phyloP scores from a whole-genome alignment of 2,888 invertebrate species.

The Galerucella pusilla region DNA sequence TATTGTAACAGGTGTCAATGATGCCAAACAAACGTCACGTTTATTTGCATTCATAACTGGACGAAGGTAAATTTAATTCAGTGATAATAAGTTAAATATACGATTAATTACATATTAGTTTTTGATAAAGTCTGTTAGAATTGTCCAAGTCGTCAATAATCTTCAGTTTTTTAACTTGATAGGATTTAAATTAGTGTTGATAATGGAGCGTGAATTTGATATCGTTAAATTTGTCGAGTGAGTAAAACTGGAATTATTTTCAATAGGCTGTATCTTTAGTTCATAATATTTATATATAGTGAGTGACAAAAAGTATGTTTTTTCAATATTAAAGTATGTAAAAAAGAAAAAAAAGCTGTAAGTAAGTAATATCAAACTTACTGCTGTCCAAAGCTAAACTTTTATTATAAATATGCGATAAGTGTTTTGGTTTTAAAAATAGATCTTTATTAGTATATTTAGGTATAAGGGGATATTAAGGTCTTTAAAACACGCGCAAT shows the following conservation, averaged over 20 bases:
- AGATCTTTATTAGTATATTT: too few relatives aligned
- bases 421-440: too few relatives aligned
- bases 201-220: slow-evolving; percentile 20
- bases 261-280: too few relatives aligned
- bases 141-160: neutral
- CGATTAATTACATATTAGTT: neutral
- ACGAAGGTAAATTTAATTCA: neutral
- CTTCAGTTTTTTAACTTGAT: neutral
- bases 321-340: too few relatives aligned
- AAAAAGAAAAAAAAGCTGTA: too few relatives aligned
- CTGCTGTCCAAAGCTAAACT: too few relatives aligned
- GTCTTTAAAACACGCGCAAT: too few relatives aligned
- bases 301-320: too few relatives aligned
- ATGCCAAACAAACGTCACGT: neutral
- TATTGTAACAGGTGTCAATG: neutral
- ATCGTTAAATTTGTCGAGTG: slow-evolving; percentile 27
- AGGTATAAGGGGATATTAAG: too few relatives aligned
- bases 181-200: neutral
- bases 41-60: neutral
- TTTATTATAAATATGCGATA: too few relatives aligned
- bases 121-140: neutral
- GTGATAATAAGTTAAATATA: slow-evolving; percentile 6
- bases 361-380: too few relatives aligned
- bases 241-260: slow-evolving; percentile 13
- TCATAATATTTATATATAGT: too few relatives aligned